These are phyloP conservation scores for Trachurus trachurus DNA, from an alignment of 2,797 vertebrate species.

Conservation along the genomic window DNA sequence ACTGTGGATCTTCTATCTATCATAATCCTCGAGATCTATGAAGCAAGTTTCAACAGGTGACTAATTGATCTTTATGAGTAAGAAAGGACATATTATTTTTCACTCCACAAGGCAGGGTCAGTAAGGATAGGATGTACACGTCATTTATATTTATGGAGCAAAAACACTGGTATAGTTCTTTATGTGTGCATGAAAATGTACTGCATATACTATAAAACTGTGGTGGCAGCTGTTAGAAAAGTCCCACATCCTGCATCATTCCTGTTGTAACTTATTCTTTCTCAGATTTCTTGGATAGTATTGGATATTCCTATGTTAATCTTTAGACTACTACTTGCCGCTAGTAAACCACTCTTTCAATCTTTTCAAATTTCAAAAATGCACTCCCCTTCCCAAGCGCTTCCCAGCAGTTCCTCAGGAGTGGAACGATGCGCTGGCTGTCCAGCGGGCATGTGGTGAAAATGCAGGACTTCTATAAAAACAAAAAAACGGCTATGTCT, in stretches of 20 bases:
- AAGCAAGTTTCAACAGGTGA: not conserved
- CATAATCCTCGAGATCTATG: not conserved
- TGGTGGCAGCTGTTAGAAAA: not conserved
- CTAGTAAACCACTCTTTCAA: constrained; percentile 10
- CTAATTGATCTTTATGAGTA: constrained; percentile 13
- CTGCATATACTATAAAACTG: not conserved
- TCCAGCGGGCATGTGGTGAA: constrained; percentile 45
- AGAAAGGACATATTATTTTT: constrained; percentile 30
- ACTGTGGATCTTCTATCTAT: not conserved
- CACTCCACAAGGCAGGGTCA: constrained; percentile 26
- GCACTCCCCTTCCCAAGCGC: constrained; percentile 25
- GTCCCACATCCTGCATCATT: constrained; percentile 4
- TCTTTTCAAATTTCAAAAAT: constrained; percentile 35
- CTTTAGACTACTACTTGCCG: constrained; percentile 31
- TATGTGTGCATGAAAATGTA: not conserved
- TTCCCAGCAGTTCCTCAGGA: constrained; percentile 33
- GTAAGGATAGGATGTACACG: constrained; percentile 3
- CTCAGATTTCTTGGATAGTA: not conserved
- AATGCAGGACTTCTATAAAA: constrained; percentile 28
- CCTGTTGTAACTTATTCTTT: constrained; percentile 19
- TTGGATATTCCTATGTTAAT: constrained; percentile 38
- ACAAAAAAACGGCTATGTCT: constrained; percentile 29
- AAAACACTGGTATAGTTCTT: constrained; percentile 12
- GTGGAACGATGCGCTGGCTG: constrained; percentile 28
- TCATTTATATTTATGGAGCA: constrained; percentile 21